These are phyloP conservation scores for Pedicia rivosa DNA, from an alignment of 2,888 invertebrate species.

Conservation along the genomic window DNA sequence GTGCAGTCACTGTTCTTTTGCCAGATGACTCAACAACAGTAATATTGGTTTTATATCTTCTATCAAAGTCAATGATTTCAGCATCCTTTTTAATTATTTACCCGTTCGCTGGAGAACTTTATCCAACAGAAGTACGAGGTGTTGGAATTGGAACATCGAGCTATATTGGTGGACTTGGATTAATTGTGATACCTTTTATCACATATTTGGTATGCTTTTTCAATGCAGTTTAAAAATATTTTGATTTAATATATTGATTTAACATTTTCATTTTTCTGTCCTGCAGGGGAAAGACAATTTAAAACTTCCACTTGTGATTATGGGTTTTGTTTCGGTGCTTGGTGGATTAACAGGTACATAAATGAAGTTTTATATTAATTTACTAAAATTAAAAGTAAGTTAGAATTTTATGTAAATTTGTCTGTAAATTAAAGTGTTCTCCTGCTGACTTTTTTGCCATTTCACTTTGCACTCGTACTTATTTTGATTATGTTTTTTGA, in stretches of 20 bases:
- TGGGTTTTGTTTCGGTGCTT: conserved; percentile 66
- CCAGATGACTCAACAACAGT: conserved; percentile 59
- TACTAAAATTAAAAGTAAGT: too few relatives aligned
- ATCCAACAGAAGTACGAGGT: conserved; percentile 78
- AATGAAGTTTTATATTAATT: too few relatives aligned
- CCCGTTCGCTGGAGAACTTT: conserved; percentile 82
- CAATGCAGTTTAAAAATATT: too few relatives aligned
- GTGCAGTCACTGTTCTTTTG: conserved; percentile 68
- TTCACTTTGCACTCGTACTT: too few relatives aligned
- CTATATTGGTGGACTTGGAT: conserved; percentile 75
- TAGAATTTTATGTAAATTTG: too few relatives aligned
- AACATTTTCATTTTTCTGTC: too few relatives aligned
- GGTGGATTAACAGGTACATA: conserved; percentile 68
- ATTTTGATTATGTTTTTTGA: too few relatives aligned
- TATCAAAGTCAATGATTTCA: conserved; percentile 79
- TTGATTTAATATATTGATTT: conserved; percentile 7
- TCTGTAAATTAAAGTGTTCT: too few relatives aligned
- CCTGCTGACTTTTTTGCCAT: too few relatives aligned
- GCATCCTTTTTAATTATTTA: conserved; percentile 85
- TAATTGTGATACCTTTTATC: conserved; percentile 80
- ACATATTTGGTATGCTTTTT: conserved; percentile 58
- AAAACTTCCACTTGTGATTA: conserved; percentile 66
- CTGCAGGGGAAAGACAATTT: conserved; percentile 70
- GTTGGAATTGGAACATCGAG: conserved; percentile 83
- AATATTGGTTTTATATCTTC: conserved; percentile 57